Evolutionary conservation across 2,113 vertebrate genomes (phyloP).

Genomic region (Alexandromys fortis): DNA sequence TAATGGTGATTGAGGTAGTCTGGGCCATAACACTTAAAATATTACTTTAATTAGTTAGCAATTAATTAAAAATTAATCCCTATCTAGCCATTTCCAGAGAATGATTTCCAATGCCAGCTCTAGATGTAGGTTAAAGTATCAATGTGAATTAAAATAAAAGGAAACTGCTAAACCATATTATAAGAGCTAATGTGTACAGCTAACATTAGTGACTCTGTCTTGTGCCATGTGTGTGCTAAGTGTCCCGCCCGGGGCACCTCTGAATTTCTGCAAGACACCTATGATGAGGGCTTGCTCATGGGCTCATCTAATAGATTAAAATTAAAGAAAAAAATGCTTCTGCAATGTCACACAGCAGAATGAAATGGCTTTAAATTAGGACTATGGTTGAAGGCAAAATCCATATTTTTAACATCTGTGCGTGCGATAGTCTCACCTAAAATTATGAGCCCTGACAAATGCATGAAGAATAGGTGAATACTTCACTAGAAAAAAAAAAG

Average conservation of each 20-base stretch:
- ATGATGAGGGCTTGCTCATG: background rate
- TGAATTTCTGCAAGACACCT: background rate
- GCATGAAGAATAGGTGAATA: background rate
- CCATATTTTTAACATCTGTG: background rate
- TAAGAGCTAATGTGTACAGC: background rate
- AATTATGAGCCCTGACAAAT: background rate
- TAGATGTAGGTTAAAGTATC: background rate
- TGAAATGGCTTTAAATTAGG: background rate
- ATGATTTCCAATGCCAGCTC: background rate
- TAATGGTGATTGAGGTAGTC: background rate
- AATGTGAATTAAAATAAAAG: constrained; percentile 4
- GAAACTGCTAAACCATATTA: background rate
- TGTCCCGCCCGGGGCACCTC: background rate
- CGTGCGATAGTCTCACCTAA: background rate
- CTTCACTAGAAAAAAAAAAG: constrained; percentile 11
- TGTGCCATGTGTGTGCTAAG: background rate
- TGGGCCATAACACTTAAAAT: background rate
- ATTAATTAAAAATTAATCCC: constrained; percentile 4
- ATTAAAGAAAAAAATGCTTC: background rate
- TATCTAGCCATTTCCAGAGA: background rate
- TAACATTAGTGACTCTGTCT: background rate
- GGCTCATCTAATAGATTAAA: background rate
- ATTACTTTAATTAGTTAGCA: background rate
- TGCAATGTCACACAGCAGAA: background rate
- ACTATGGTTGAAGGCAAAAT: background rate